Conservation (phyloP, 2,888 invertebrate genomes). For the Eudemis profundana region DNA sequence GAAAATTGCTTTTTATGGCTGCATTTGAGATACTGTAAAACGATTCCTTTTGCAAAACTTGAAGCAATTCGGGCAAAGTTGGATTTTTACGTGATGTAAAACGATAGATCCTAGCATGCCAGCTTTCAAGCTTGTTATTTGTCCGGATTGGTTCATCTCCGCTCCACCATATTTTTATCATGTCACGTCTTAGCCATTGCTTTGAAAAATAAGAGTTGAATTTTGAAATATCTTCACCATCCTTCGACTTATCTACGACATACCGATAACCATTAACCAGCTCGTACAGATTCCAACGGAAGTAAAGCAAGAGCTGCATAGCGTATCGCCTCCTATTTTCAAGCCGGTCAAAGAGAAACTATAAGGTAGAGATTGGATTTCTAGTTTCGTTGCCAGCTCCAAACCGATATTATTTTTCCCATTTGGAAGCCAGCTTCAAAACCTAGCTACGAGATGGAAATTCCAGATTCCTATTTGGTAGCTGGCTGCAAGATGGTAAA, state of each 20-base stretch:
- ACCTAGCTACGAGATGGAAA: no score
- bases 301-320: constrained; percentile 11
- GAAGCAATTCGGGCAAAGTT: constrained; percentile 15
- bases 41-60: constrained; percentile 15
- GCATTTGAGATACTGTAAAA: constrained; percentile 11
- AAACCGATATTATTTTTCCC: no score
- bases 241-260: background rate
- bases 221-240: background rate
- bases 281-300: background rate
- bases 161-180: constrained; percentile 11
- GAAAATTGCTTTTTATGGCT: constrained; percentile 7
- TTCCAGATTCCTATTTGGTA: no score
- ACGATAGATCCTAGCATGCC: constrained; percentile 16
- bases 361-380: no score
- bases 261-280: no score
- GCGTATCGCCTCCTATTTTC: no score
- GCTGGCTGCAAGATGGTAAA: no score
- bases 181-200: constrained; percentile 9
- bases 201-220: constrained; percentile 1
- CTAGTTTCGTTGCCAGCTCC: no score
- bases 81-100: constrained; percentile 17
- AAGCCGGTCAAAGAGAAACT: no score
- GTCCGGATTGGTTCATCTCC: constrained; percentile 17
- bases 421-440: no score
- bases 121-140: constrained; percentile 15